These are phyloP conservation scores for Halocynthia aurantium DNA, from an alignment of 23 tunicate genomes.

Conservation along the genomic window DNA sequence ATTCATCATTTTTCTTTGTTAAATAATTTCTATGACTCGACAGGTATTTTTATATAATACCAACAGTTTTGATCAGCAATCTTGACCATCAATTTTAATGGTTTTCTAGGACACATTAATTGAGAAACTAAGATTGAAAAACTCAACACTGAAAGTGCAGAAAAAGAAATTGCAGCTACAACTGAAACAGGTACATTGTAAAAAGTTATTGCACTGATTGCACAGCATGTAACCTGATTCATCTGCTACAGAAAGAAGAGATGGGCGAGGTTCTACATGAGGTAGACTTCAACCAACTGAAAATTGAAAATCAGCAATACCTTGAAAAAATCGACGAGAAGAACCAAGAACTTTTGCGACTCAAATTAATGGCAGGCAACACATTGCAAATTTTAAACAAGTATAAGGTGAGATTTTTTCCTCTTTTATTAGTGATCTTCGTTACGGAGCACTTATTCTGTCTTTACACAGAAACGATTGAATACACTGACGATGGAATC, in stretches of 20 bases:
- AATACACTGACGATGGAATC: constrained; percentile 51
- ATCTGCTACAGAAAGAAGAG: constrained; percentile 74
- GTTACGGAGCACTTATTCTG: background rate
- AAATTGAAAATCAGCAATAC: constrained; percentile 88
- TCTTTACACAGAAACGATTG: constrained; percentile 51
- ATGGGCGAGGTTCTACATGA: constrained; percentile 97
- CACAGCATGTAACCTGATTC: too few species aligned
- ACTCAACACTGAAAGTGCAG: constrained; percentile 78
- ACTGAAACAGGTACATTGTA: constrained; percentile 55
- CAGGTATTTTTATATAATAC: background rate
- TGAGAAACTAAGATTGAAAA: constrained; percentile 80
- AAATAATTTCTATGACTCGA: too few species aligned
- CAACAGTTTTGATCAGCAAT: too few species aligned
- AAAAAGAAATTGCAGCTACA: constrained; percentile 77
- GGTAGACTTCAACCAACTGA: constrained; percentile 90
- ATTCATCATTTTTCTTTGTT: too few species aligned
- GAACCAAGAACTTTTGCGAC: constrained; percentile 80
- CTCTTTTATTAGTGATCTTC: background rate
- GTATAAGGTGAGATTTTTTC: constrained; percentile 44
- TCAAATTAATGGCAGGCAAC: constrained; percentile 93
- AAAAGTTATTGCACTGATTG: too few species aligned
- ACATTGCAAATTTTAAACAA: constrained; percentile 80
- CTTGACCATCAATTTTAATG: too few species aligned
- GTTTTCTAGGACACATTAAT: constrained; percentile 66
- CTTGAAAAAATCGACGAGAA: constrained; percentile 94